These are phyloP conservation scores for Paraescarpia echinospica DNA, from an alignment of 1,140 invertebrate genomes.

Conservation along the genomic window DNA sequence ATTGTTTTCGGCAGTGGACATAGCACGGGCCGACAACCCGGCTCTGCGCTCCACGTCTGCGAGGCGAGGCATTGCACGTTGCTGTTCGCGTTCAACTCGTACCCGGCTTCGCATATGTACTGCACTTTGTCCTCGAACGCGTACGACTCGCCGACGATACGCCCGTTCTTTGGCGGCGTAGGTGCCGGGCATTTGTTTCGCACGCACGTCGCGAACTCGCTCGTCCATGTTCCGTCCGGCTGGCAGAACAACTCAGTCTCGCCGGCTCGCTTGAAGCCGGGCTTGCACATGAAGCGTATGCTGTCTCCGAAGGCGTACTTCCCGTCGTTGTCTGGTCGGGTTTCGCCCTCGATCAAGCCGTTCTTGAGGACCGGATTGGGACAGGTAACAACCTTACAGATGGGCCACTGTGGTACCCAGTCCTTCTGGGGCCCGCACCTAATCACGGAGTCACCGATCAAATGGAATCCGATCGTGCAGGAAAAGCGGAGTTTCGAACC, in stretches of 20 bases:
- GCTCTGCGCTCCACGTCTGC: slow-evolving; percentile 39
- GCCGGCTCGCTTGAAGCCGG: slow-evolving; percentile 13
- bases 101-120: slow-evolving; percentile 62
- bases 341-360: neutral
- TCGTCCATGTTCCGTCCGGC: slow-evolving; percentile 31
- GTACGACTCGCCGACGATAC: slow-evolving; percentile 28
- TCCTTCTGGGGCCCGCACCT: slow-evolving; percentile 15
- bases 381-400: slow-evolving; percentile 32
- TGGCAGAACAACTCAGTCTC: slow-evolving; percentile 30
- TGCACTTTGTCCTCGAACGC: slow-evolving; percentile 33
- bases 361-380: slow-evolving; percentile 30
- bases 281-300: slow-evolving; percentile 21
- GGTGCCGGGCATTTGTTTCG: slow-evolving; percentile 39
- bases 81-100: slow-evolving; percentile 41
- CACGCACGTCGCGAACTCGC: slow-evolving; percentile 29
- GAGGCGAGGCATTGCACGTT: slow-evolving; percentile 47
- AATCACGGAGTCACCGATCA: neutral
- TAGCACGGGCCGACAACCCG: slow-evolving; percentile 25
- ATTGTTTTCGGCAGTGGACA: slow-evolving; percentile 39
- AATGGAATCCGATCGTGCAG: neutral
- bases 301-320: slow-evolving; percentile 16
- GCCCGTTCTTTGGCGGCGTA: slow-evolving; percentile 32
- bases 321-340: neutral
- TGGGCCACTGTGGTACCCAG: slow-evolving; percentile 23
- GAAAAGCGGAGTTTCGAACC: neutral